Percentiles rank a stretch among this genome's conserved stretches.
Conservation (phyloP, 1,140 invertebrate species). For the Pseudomyrmex sp. region DNA sequence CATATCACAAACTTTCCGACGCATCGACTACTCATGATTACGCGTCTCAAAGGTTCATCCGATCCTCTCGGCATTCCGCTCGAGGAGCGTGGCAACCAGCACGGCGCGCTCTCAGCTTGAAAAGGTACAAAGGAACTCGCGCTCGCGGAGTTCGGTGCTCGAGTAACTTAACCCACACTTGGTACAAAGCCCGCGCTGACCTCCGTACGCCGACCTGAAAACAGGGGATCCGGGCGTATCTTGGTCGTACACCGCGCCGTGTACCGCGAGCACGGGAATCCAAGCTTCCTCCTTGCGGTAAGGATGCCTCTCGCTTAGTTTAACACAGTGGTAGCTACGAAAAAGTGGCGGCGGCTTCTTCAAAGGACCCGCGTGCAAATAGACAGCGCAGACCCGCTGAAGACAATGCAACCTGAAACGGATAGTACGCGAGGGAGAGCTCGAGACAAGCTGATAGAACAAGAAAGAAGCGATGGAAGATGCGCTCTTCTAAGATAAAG, state of each 20-base stretch:
- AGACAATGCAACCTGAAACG: slow-evolving; percentile 80
- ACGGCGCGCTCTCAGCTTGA: slow-evolving; percentile 66
- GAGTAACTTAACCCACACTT: slow-evolving; percentile 78
- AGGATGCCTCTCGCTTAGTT: slow-evolving; percentile 82
- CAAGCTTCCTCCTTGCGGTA: slow-evolving; percentile 65
- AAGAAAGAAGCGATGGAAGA: slow-evolving; percentile 65
- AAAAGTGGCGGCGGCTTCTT: slow-evolving; percentile 75
- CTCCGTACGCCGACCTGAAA: slow-evolving; percentile 71
- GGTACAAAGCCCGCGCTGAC: slow-evolving; percentile 73
- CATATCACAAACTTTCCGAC: slow-evolving; percentile 16
- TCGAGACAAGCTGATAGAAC: slow-evolving; percentile 70
- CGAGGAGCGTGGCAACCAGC: slow-evolving; percentile 37
- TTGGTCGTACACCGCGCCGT: slow-evolving; percentile 60
- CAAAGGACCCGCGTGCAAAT: slow-evolving; percentile 77
- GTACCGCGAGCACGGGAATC: slow-evolving; percentile 70
- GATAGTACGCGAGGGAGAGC: slow-evolving; percentile 74
- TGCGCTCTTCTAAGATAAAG: slow-evolving; percentile 14
- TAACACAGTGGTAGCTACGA: slow-evolving; percentile 79
- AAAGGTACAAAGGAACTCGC: slow-evolving; percentile 70
- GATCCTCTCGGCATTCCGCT: slow-evolving; percentile 11
- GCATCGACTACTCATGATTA: slow-evolving; percentile 37
- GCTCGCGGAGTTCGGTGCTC: slow-evolving; percentile 63
- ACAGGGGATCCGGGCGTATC: slow-evolving; percentile 68
- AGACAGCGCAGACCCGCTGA: slow-evolving; percentile 70
- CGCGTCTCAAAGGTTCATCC: slow-evolving; percentile 15